phyloP scores from a whole-genome alignment of 2,888 invertebrate species.

The Yponomeuta cagnagella region DNA sequence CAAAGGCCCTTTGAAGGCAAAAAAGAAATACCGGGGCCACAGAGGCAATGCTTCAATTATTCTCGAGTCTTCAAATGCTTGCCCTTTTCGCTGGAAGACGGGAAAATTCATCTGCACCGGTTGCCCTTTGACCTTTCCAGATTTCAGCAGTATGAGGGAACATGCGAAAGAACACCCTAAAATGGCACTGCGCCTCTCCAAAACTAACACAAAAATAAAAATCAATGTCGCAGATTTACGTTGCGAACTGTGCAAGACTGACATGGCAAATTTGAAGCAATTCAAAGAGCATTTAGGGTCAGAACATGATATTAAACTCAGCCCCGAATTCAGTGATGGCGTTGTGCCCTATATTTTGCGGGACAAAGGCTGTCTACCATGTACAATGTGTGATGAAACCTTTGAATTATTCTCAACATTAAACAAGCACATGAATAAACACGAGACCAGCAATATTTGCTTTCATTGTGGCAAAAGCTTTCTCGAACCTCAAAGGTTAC shows the following conservation, averaged over 20 bases:
- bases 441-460: conserved; percentile 8
- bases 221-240: conserved; percentile 61
- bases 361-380: conserved; percentile 17
- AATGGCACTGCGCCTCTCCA: background rate
- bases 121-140: conserved; percentile 37
- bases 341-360: conserved; percentile 43
- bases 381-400: conserved; percentile 16
- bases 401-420: conserved; percentile 15
- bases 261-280: conserved; percentile 46
- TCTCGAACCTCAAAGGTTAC: background rate
- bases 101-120: conserved; percentile 55
- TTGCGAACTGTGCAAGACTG: conserved; percentile 51
- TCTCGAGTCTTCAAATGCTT: conserved; percentile 46
- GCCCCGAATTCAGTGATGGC: conserved; percentile 36
- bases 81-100: conserved; percentile 47
- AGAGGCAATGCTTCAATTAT: conserved; percentile 49
- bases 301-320: conserved; percentile 51
- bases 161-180: conserved; percentile 12
- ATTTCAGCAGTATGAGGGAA: conserved; percentile 23
- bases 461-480: conserved; percentile 10
- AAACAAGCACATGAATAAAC: conserved; percentile 15
- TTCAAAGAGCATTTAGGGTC: conserved; percentile 57
- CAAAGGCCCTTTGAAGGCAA: background rate
- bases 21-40: conserved; percentile 27
- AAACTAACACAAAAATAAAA: conserved; percentile 29